Base-by-base conservation (phyloP, 2,888 invertebrate species). In the Hedychridium roseum region DNA sequence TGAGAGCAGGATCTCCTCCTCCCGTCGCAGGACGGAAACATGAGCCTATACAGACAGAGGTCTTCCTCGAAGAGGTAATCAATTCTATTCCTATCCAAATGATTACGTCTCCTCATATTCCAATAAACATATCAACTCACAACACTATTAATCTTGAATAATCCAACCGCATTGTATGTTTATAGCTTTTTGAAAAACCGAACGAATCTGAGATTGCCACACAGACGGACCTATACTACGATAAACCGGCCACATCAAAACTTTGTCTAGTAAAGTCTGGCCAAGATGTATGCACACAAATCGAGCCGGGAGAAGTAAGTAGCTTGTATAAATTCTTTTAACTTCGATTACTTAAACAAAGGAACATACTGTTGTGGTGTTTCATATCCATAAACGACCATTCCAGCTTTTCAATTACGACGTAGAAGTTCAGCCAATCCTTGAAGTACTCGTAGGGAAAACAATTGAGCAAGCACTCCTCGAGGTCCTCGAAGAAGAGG, bases 401-500 rank as follows among this genome's bases (percentile, higher is more conserved):
- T 59, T 60, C 21, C 53, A 88, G 90, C 81, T 97, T 45, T 95
- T 94, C 81, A 91, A 96, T 82, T 97, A 94, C 81, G 94, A 96
- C 79, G 81, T 87, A 71, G 95, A 96, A 80, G 94, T 95, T 42
- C 88, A 90, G 76, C 94, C 95, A 1, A 88, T 96, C 57, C 83
- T 96, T 54, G 94, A 96, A 79, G 89, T 90, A 38, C 82, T 97
- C 52, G 91, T 96, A 32, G 94, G 94, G 41, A 92, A 92, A 79
- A 92, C 93, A 50, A 84, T 94, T 50, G 93, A 96, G 77, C 94
- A 94, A 81, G 88, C 94, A 35, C 81, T 96, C 64, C 84, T 91
- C 9, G 96, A 97, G 79, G 92, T 94, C 26, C 85, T 94, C 64
- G 94, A 96, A 77, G 96, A 97, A 77, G 95, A 96, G 79, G 96